Conservation (phyloP, 2,797 vertebrate species). For the Cuniculus paca region DNA sequence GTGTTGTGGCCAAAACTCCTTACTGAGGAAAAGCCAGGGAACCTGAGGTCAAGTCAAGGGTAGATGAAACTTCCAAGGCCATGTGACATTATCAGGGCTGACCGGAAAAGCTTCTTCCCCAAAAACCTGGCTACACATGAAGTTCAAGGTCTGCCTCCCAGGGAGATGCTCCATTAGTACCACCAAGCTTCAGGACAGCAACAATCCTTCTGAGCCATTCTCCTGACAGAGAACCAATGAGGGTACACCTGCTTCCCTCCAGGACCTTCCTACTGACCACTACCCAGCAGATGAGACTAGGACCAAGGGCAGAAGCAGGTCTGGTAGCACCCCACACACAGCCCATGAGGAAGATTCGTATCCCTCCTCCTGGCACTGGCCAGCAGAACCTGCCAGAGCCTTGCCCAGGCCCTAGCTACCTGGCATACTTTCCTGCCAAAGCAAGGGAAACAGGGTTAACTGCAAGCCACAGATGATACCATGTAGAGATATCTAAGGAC, state of each 20-base stretch:
- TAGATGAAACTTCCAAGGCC: neutral
- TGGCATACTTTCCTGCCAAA: neutral
- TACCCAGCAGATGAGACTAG: neutral
- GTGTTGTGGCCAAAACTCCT: neutral
- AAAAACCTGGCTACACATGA: neutral
- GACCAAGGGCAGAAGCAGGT: neutral
- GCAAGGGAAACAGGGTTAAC: neutral
- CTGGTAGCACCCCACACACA: neutral
- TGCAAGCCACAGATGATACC: neutral
- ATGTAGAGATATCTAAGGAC: neutral
- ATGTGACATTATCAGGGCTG: neutral
- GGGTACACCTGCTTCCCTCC: neutral
- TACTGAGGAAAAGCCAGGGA: neutral
- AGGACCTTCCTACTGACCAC: neutral
- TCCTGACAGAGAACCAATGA: neutral
- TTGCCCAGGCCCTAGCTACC: neutral
- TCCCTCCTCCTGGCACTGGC: neutral
- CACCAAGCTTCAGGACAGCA: neutral
- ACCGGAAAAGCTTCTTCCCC: neutral
- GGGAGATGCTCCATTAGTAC: neutral
- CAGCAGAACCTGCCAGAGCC: neutral
- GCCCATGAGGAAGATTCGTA: neutral
- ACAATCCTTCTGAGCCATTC: neutral
- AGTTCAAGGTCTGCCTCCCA: neutral
- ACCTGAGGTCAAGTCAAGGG: neutral